A percentile compares a stretch with the other conserved stretches of the same genome.
phyloP scores from a whole-genome alignment of 2,797 vertebrate genomes.

The Ambastaia sidthimunki region DNA sequence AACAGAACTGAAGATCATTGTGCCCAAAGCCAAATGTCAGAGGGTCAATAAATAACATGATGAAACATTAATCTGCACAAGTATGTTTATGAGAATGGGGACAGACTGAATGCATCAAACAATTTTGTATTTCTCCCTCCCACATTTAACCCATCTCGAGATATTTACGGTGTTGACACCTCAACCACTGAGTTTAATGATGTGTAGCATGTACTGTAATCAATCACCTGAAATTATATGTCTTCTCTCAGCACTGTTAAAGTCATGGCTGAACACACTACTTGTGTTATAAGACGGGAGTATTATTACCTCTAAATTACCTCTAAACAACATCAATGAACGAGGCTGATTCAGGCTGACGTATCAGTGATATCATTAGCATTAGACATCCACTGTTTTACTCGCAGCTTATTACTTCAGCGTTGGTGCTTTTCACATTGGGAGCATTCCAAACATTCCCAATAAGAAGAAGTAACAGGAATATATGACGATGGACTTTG shows the following conservation, averaged over 20 bases:
- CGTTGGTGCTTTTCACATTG: not conserved
- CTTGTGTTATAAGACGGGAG: not conserved
- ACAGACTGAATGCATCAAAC: not conserved
- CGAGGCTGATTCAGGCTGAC: constrained; percentile 8
- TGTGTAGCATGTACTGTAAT: constrained; percentile 9
- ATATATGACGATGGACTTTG: not conserved
- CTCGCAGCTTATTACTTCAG: constrained; percentile 6
- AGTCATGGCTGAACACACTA: constrained; percentile 6
- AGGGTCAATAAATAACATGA: not conserved
- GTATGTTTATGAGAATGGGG: not conserved
- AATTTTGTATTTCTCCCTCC: not conserved
- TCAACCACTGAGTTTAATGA: constrained; percentile 14
- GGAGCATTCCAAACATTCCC: not conserved
- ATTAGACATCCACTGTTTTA: constrained; percentile 22
- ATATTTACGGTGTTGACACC: constrained; percentile 4
- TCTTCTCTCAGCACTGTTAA: constrained; percentile 14
- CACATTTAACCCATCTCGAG: constrained; percentile 7
- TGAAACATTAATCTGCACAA: not conserved
- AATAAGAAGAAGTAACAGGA: not conserved
- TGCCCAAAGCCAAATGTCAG: not conserved
- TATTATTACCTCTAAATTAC: not conserved
- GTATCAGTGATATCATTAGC: constrained; percentile 6
- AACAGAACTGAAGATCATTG: not conserved
- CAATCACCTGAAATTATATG: not conserved
- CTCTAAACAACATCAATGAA: not conserved